These are phyloP conservation scores for Drosophila tanythrix DNA, from an alignment of 2,888 invertebrate species.

Conservation along the genomic window DNA sequence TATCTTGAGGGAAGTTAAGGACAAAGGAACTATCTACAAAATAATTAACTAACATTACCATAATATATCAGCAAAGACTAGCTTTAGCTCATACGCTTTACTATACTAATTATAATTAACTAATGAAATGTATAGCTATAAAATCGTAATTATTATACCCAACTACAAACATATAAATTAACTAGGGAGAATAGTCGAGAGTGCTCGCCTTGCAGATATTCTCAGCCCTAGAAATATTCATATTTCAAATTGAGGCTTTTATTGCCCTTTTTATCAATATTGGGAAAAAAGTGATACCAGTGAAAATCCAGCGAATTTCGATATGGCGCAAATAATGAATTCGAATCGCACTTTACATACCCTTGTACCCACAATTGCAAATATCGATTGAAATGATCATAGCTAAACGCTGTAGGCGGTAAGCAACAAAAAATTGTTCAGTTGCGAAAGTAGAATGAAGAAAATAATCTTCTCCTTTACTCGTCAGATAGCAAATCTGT, in stretches of 20 bases:
- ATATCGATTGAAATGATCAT: neutral
- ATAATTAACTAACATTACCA: neutral
- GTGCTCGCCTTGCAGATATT: neutral
- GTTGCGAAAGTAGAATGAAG: neutral
- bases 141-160: neutral
- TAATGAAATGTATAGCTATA: neutral
- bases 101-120: neutral
- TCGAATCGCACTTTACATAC: neutral
- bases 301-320: neutral
- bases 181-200: neutral
- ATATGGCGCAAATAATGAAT: neutral
- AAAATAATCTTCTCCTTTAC: neutral
- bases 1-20: neutral
- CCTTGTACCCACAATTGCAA: neutral
- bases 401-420: neutral
- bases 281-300: neutral
- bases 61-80: neutral
- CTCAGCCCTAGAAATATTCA: neutral
- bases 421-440: neutral
- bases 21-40: neutral
- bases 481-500: neutral
- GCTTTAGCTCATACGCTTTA: neutral
- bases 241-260: neutral
- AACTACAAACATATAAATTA: neutral
- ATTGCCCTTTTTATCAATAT: neutral